Base-by-base conservation (phyloP, 2,113 vertebrate genomes). In the Centropristis striata region DNA sequence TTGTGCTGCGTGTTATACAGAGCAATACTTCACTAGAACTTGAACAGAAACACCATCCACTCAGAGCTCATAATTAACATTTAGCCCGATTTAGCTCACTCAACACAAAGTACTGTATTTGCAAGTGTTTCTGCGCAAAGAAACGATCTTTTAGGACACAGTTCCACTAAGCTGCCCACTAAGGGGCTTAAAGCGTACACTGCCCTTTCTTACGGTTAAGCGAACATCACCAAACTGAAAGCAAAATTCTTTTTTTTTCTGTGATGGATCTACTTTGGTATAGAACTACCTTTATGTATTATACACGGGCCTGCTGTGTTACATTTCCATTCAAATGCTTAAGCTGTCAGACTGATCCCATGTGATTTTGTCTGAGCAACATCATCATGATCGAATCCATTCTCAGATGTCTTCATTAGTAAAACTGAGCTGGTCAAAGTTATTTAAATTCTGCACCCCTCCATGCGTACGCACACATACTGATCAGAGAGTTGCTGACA, bases 261-360 rank as follows among this genome's bases (percentile, higher is more conserved):
- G 50, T 82, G 81, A 77, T 85, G 67, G 65, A 91, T 87, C 93
- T 94, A 94, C 93, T 94, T 95, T 94, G 94, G 94, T 90, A 91
- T 93, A 87, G 68, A 84, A 93, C 92, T 93, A 94, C 90, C 83
- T 80, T 83, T 84, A 84, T 88, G 67, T 89, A 93, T 81, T 90
- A 71, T 85, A 92, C 86, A 94, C 64, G 58, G 69, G 28, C 78
- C 63, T 66, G 80, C 53, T 84, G 75, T 82, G 85, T 81, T 59
- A 11, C 61, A 25, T 67, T 87, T 75, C 37, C 28, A 77, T 88
- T 58, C 42, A 53, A 71, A 81, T 51, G 39, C 77, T 58, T 82
- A 50, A 81, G 81, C 58, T 84, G 75, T 87, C 63, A 73, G 58
- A 70, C 71, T 63, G 64, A 74, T 76, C 84, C 41, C 32, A 18